A percentile compares a stretch with the other conserved stretches of the same genome.
These are phyloP conservation scores for Teleogryllus oceanicus DNA, from an alignment of 2,888 invertebrate species.

Conservation along the genomic window DNA sequence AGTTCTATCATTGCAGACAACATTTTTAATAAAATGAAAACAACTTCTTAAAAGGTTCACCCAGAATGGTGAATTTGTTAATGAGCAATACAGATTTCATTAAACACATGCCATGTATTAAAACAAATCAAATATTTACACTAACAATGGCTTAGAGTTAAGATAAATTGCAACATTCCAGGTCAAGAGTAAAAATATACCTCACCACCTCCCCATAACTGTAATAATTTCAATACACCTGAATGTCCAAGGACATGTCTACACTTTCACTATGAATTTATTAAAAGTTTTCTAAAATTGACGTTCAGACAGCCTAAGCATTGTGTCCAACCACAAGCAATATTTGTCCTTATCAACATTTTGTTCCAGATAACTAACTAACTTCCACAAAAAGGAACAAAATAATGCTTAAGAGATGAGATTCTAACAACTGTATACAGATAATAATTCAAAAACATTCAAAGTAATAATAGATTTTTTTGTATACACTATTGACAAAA, in stretches of 20 bases:
- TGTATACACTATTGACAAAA: neutral
- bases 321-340: neutral
- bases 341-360: neutral
- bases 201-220: constrained; percentile 11
- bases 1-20: neutral
- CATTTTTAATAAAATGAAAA: neutral
- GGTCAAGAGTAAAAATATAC: neutral
- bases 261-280: constrained; percentile 7
- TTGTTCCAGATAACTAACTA: neutral
- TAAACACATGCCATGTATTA: neutral
- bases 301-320: neutral
- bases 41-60: neutral
- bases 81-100: constrained; percentile 6
- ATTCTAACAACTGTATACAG: neutral
- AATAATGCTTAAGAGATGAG: neutral
- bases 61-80: neutral
- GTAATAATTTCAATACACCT: constrained; percentile 7
- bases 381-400: constrained; percentile 5
- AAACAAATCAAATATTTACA: constrained; percentile 11
- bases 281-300: neutral
- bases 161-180: constrained; percentile 8
- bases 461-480: neutral
- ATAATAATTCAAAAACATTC: neutral
- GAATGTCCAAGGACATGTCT: constrained; percentile 6
- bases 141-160: neutral